phyloP scores from a whole-genome alignment of 1,140 invertebrate species.

The Papilio polyxenes region DNA sequence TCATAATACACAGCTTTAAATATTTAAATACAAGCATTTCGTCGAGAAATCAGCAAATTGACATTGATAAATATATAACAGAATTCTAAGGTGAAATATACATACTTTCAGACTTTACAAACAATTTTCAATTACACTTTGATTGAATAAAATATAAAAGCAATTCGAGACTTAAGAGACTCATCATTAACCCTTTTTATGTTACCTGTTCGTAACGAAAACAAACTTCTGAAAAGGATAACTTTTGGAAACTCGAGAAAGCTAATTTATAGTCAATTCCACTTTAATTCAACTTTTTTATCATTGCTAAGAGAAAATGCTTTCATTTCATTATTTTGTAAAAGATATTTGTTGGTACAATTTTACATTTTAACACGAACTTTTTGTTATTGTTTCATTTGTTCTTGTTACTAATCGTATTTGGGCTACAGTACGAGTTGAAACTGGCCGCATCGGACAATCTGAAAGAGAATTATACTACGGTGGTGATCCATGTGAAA shows the following conservation, averaged over 20 bases:
- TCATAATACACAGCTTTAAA: slow-evolving; percentile 43
- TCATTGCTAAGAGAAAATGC: slow-evolving; percentile 29
- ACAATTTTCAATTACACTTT: slow-evolving; percentile 14
- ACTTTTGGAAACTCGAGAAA: slow-evolving; percentile 39
- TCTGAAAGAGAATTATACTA: slow-evolving; percentile 97
- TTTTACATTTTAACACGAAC: neutral
- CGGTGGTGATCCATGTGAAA: slow-evolving; percentile 96
- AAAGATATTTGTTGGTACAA: neutral
- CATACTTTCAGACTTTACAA: neutral
- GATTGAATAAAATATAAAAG: slow-evolving; percentile 20
- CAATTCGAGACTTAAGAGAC: slow-evolving; percentile 18
- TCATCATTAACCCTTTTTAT: slow-evolving; percentile 34
- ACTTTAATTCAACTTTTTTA: slow-evolving; percentile 50
- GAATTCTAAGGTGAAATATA: neutral
- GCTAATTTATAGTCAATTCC: slow-evolving; percentile 52
- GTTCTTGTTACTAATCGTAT: slow-evolving; percentile 32
- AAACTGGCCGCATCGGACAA: slow-evolving; percentile 96
- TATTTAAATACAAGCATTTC: slow-evolving; percentile 63
- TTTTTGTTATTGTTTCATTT: neutral
- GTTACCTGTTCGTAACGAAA: slow-evolving; percentile 35
- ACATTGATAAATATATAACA: slow-evolving; percentile 57
- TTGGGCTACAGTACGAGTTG: slow-evolving; percentile 90
- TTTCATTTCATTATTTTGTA: neutral
- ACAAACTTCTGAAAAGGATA: slow-evolving; percentile 34
- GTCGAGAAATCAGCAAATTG: slow-evolving; percentile 69